Evolutionary conservation across 2,888 invertebrate species (phyloP), one percentile per base, ranked within the genome.

Genomic region (Danaus chrysippus): DNA sequence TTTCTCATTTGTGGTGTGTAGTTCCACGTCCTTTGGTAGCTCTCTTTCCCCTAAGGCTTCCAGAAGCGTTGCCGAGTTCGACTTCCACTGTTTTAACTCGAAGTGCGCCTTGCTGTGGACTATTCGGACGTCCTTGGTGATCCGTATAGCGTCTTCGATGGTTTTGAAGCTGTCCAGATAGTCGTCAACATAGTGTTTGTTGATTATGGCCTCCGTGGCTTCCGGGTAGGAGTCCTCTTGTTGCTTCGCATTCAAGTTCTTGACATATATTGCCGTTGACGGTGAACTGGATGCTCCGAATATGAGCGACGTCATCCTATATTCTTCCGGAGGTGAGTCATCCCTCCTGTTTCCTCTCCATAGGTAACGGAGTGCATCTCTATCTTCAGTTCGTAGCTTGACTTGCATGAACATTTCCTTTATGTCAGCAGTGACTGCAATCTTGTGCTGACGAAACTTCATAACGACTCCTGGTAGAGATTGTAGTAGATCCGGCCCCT

Each of bases 361-460:
- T 53, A 53, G 5, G 15, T 13, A 23, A 9, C 63, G 43, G 10
- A 61, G 62, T 1, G 59, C 57, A 41, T 64, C 53, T 17, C 65
- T 34, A 19, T 70, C 63, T 53, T 62, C 61, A 10, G 52, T 52
- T 34, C 11, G 46, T 10, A 67, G 60, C n/a, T 56, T 57, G 1
- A 68, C 44, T 42, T 66, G 59, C 58, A 69, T 23, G 34, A 70
- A 67, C 68, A 68, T 70, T 34, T 70, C n/a, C n/a, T n/a, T n/a
- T 68, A 71, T 70, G 59, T 70, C 71, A 0, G 65, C 68, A 8
- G 62, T 52, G 3, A 70, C 59, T 17, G 69, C 68, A 5, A 69
- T n/a, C 10, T 1, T n/a, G 6, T 65, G 58, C n/a, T 65, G 54
- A 0, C 69, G n/a, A 12, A 71, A 69, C 3, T 66, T 17, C 58